Percentiles rank a stretch among this genome's conserved stretches.
phyloP scores from a whole-genome alignment of 2,888 invertebrate genomes.

The Brachyptera putata region DNA sequence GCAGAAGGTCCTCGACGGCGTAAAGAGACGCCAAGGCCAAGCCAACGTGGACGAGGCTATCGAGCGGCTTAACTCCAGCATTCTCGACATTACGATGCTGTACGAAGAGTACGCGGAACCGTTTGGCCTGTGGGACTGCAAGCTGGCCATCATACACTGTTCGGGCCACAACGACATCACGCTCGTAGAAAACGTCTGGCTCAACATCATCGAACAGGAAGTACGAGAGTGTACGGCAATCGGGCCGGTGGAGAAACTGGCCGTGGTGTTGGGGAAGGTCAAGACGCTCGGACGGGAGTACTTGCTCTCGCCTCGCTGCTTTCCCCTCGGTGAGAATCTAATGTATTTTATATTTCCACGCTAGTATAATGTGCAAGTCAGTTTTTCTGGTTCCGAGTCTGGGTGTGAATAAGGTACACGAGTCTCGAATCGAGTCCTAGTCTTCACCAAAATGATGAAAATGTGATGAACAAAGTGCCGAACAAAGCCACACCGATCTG shows the following conservation, averaged over 20 bases:
- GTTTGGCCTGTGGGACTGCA: conserved; percentile 86
- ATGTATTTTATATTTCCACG: too few relatives aligned
- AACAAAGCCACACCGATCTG: too few relatives aligned
- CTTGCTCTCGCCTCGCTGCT: conserved; percentile 76
- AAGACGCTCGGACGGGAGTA: conserved; percentile 73
- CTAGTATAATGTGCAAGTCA: too few relatives aligned
- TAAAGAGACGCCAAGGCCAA: conserved; percentile 30
- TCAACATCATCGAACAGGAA: conserved; percentile 62
- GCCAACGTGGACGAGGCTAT: conserved; percentile 52
- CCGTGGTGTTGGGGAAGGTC: conserved; percentile 70
- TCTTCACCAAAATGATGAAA: too few relatives aligned
- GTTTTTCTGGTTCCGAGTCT: too few relatives aligned
- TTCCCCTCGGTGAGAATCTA: conserved; percentile 70
- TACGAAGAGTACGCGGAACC: conserved; percentile 91
- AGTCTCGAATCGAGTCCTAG: too few relatives aligned
- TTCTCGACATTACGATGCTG: conserved; percentile 49
- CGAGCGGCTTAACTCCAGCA: conserved; percentile 64
- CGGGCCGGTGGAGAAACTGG: conserved; percentile 56
- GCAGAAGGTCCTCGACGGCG: conserved; percentile 53
- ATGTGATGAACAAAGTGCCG: too few relatives aligned
- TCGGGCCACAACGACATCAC: conserved; percentile 87
- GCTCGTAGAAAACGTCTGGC: conserved; percentile 88
- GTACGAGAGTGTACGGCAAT: conserved; percentile 39
- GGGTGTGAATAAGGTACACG: too few relatives aligned
- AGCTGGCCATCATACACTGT: conserved; percentile 90